A percentile compares a stretch with the other conserved stretches of the same genome.
phyloP scores from a whole-genome alignment of 2,113 vertebrate genomes.

The Etheostoma spectabile region DNA sequence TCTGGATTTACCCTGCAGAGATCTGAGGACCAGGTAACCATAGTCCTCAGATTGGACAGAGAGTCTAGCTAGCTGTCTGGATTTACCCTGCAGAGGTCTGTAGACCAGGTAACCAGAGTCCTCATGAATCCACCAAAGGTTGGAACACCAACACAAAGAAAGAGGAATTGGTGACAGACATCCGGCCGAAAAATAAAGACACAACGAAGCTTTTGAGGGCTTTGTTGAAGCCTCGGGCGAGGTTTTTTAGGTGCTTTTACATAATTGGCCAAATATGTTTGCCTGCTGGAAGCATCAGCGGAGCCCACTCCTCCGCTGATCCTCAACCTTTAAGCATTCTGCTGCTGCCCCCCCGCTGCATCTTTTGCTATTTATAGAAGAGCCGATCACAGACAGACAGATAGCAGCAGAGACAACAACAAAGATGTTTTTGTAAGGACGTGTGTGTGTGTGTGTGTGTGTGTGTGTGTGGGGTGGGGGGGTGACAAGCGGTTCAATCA shows the following conservation, averaged over 20 bases:
- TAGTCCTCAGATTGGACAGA: no score
- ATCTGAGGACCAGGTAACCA: no score
- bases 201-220: not conserved
- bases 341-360: not conserved
- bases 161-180: no score
- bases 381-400: slow-evolving; percentile 7
- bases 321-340: slow-evolving; percentile 3
- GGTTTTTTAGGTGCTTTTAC: not conserved
- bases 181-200: no score
- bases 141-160: no score
- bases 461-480: not conserved
- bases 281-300: not conserved
- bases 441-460: not conserved
- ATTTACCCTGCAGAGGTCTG: no score
- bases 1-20: no score
- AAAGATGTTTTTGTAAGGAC: slow-evolving; percentile 54
- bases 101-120: no score
- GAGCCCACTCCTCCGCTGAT: not conserved
- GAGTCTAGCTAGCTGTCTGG: no score
- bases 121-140: no score
- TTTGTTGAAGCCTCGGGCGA: not conserved
- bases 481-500: slow-evolving; percentile 37
- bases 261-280: slow-evolving; percentile 1
- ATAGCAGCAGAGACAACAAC: slow-evolving; percentile 24
- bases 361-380: slow-evolving; percentile 25